Conservation (phyloP, 1,140 invertebrate genomes). For the Epicauta chinensis region DNA sequence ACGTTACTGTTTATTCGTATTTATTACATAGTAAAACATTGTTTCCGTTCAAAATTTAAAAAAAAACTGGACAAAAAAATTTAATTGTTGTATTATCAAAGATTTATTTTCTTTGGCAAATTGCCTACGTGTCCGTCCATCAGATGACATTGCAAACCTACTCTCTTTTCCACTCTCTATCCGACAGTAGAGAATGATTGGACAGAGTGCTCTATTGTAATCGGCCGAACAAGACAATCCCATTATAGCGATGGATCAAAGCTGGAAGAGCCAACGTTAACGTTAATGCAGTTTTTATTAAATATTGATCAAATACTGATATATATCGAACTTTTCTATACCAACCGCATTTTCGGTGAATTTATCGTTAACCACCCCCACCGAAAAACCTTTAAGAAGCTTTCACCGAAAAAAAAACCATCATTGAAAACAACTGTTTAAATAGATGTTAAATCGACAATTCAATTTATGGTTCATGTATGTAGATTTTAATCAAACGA, state of each 20-base stretch:
- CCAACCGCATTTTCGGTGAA: too few relatives aligned
- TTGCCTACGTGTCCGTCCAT: conserved; percentile 10
- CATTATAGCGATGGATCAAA: conserved; percentile 23
- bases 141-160: background rate
- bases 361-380: too few relatives aligned
- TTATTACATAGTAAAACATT: too few relatives aligned
- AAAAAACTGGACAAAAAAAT: too few relatives aligned
- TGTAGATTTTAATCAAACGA: conserved; percentile 31
- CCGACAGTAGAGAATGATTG: conserved; percentile 27
- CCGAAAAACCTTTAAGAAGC: too few relatives aligned
- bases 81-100: too few relatives aligned
- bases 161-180: conserved; percentile 5
- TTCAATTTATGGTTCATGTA: too few relatives aligned
- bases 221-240: conserved; percentile 34
- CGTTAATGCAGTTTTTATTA: conserved; percentile 19
- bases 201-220: conserved; percentile 41
- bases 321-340: conserved; percentile 5
- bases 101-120: conserved; percentile 10
- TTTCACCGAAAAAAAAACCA: too few relatives aligned
- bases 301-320: conserved; percentile 17
- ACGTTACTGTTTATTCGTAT: too few relatives aligned
- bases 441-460: too few relatives aligned
- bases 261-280: conserved; percentile 15
- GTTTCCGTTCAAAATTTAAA: too few relatives aligned
- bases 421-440: too few relatives aligned